phyloP scores from a whole-genome alignment of 2,113 vertebrate species.

The Prochilodus magdalenae region DNA sequence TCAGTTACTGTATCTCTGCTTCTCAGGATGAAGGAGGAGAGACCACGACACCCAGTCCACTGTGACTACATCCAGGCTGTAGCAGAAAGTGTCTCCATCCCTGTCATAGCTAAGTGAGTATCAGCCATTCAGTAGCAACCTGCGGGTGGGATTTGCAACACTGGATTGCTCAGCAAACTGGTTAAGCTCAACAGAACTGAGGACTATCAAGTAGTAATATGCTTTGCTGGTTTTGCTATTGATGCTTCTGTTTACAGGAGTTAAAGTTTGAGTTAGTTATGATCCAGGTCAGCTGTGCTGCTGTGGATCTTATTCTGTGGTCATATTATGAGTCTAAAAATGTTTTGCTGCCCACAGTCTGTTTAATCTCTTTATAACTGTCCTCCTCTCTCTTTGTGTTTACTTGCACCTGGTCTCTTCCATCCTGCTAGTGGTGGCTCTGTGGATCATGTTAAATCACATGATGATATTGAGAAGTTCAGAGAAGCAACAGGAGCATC shows the following conservation, averaged over 20 bases:
- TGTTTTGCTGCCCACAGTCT: no score
- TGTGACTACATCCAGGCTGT: slow-evolving; percentile 90
- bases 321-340: no score
- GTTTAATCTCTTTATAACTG: neutral
- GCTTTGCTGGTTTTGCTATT: no score
- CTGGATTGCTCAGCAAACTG: neutral
- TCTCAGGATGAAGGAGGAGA: slow-evolving; percentile 91
- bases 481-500: slow-evolving; percentile 80
- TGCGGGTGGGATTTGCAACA: neutral
- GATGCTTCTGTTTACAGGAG: no score
- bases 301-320: no score
- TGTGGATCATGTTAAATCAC: slow-evolving; percentile 86
- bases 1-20: slow-evolving; percentile 52
- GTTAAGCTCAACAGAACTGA: neutral
- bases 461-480: slow-evolving; percentile 84
- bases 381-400: neutral
- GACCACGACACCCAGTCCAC: slow-evolving; percentile 90
- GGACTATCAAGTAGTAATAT: neutral
- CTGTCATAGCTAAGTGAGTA: slow-evolving; percentile 94
- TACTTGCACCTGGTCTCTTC: neutral
- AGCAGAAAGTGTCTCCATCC: slow-evolving; percentile 84
- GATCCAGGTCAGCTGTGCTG: no score
- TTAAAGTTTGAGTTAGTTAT: no score
- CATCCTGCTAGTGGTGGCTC: slow-evolving; percentile 86
- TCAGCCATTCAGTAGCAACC: neutral